Evolutionary conservation across 2,888 invertebrate genomes (phyloP).

Genomic region (Macrophya annulata): DNA sequence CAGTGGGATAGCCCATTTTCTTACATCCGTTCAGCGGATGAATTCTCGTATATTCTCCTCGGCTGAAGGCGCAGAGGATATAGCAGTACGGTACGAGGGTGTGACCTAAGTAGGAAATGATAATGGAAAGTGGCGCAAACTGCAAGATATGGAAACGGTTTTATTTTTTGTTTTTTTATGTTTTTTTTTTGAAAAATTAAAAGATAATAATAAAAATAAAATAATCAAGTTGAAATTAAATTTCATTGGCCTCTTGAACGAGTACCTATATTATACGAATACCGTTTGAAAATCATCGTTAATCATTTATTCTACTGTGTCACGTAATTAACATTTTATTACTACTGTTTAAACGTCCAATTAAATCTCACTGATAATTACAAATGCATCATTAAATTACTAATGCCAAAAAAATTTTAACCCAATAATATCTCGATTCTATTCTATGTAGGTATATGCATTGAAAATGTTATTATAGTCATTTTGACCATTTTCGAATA

Average conservation of each 20-base stretch:
- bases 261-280: no score
- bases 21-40: conserved; percentile 43
- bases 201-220: background rate
- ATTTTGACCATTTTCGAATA: background rate
- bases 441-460: background rate
- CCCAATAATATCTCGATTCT: background rate
- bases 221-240: background rate
- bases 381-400: no score
- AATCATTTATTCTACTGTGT: background rate
- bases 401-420: background rate
- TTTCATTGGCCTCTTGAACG: background rate
- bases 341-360: background rate
- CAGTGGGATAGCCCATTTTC: conserved; percentile 28
- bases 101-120: conserved; percentile 31
- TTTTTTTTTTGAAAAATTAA: background rate
- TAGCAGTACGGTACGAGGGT: background rate
- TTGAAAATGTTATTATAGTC: conserved; percentile 7
- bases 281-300: background rate
- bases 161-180: background rate
- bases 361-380: no score
- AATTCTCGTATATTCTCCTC: conserved; percentile 42
- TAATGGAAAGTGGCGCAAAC: conserved; percentile 44
- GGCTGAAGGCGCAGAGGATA: background rate
- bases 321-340: background rate
- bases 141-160: background rate